phyloP scores from a whole-genome alignment of 1,140 invertebrate genomes.

The Diorhabda elongata region DNA sequence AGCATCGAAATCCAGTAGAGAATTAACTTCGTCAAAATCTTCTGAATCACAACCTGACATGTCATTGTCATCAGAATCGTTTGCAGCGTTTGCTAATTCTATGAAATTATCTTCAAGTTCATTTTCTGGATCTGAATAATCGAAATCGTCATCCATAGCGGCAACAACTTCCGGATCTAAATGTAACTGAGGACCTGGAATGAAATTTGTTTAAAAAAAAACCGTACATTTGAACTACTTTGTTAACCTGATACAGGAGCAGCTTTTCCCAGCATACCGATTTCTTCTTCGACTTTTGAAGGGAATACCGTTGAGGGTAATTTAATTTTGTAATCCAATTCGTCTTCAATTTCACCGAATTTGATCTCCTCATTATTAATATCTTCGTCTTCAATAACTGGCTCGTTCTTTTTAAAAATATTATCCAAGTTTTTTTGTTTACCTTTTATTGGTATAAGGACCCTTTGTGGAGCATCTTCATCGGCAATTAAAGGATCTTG shows the following conservation, averaged over 20 bases:
- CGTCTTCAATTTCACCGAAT: conserved; percentile 38
- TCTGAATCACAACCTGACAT: conserved; percentile 44
- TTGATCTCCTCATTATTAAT: conserved; percentile 79
- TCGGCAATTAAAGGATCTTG: conserved; percentile 85
- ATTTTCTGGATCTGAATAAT: conserved; percentile 79
- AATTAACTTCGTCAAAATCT: conserved; percentile 52
- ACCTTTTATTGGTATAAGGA: conserved; percentile 64
- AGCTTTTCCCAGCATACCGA: conserved; percentile 85
- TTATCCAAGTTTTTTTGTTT: conserved; percentile 37
- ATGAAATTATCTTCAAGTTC: conserved; percentile 90
- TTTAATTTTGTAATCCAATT: conserved; percentile 52
- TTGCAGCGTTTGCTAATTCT: conserved; percentile 65
- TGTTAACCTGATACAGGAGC: conserved; percentile 64
- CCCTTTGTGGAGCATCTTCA: conserved; percentile 81
- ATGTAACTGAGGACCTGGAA: conserved; percentile 69
- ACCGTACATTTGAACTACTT: not conserved
- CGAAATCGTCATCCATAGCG: conserved; percentile 89
- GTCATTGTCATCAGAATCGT: conserved; percentile 44
- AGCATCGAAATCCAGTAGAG: conserved; percentile 49
- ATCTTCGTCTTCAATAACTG: conserved; percentile 82
- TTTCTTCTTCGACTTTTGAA: conserved; percentile 80
- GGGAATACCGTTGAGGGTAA: conserved; percentile 90
- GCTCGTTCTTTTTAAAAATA: conserved; percentile 14
- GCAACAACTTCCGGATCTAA: conserved; percentile 91
- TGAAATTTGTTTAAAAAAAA: not conserved